Conservation (phyloP, 2,888 invertebrate genomes). For the Lithophane leautieri region DNA sequence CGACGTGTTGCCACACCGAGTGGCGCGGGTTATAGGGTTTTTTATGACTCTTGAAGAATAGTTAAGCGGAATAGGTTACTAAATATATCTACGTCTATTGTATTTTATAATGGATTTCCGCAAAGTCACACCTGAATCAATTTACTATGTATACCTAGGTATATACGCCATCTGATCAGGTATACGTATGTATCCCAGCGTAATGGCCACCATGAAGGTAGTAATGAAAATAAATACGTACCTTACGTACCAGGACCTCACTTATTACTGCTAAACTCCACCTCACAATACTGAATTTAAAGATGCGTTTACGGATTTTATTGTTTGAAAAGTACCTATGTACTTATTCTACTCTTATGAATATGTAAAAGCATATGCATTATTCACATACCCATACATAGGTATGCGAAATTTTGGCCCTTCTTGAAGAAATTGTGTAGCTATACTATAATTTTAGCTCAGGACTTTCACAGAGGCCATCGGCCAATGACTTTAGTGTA, state of each 20-base stretch:
- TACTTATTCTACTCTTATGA: neutral
- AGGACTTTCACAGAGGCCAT: neutral
- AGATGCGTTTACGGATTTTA: neutral
- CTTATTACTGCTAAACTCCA: neutral
- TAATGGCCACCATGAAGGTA: neutral
- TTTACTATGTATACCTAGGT: too few species aligned
- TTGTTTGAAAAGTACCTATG: neutral
- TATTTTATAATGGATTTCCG: too few species aligned
- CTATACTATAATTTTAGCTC: neutral
- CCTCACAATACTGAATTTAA: slow-evolving; percentile 4
- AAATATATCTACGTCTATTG: too few species aligned
- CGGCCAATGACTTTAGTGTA: neutral
- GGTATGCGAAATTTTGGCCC: neutral
- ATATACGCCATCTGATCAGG: neutral
- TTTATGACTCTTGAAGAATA: too few species aligned
- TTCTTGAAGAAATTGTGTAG: neutral
- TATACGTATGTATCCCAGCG: neutral
- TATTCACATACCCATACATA: neutral
- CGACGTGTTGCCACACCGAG: too few species aligned
- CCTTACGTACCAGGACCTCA: neutral
- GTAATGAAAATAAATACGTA: neutral
- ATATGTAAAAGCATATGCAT: neutral
- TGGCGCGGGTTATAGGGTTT: too few species aligned
- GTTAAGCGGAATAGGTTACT: too few species aligned
- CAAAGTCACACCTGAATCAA: too few species aligned